Base-by-base conservation (phyloP, 2,113 vertebrate species). In the Clarias gariepinus region DNA sequence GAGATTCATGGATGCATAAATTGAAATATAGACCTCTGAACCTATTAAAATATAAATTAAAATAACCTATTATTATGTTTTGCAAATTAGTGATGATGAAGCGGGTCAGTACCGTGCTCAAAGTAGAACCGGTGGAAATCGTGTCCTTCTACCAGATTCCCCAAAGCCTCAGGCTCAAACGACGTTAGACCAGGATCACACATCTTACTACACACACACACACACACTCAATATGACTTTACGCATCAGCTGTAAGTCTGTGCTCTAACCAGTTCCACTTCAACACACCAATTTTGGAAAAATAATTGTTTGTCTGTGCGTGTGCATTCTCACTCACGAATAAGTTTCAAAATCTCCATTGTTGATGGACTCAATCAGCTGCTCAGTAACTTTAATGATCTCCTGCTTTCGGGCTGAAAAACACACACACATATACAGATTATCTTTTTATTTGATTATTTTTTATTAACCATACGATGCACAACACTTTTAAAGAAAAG, bases 111-210 rank as follows among this genome's bases (percentile, higher is more conserved):
- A 99, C 98, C 97, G 57, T 99, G 99, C 92, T 99, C 97, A 89
- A 99, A 99, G 92, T 99, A 99, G 94, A 99, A 99, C 84, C 97
- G 94, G 86, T 99, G 97, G 55, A 99, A 99, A 93, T 99, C 98
- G 91, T 99, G 98, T 80, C 98, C 98, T 94, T 99, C 98, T 77
- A 99, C 98, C 85, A 99, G 94, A 91, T 99, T 99, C 60, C 98
- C 98, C 93, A 99, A 89, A 64, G 98, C 98, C 94, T 99, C 98
- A 3, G 98, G 98, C 91, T 99, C 98, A 93, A 99, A 99, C 76
- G 97, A 98, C 0, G 98, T 99, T 88, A 99, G 95, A 82, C 98
- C 98, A 52, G 98, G 98, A 89, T 99, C 97, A 92, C 98, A 99
- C 90, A 99, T 98, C 93, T 99, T 99, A 90, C 98, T 99, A 86